Base-by-base conservation (phyloP, 2,113 vertebrate species). In the Thymallus thymallus region DNA sequence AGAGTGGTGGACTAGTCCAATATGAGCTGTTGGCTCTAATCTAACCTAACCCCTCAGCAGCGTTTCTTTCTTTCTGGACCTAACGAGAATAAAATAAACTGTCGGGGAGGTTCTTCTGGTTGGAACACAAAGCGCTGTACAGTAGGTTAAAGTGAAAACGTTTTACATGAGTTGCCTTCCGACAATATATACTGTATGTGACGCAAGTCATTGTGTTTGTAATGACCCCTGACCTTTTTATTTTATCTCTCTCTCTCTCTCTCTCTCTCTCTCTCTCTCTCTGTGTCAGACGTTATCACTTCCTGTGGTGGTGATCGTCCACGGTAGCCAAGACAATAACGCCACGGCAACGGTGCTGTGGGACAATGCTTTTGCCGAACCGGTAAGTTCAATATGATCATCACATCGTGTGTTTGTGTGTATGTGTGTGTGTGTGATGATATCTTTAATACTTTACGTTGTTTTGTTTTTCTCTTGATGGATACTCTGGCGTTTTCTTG, bases 281-380 rank as follows among this genome's bases (percentile, higher is more conserved):
- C 0, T 0, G 76, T 20, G 16, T 12, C 84, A 99, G 97, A 99
- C 97, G 0, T 90, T 98, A 74, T 98, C 98, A 61, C 94, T 98
- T 76, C 98, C 97, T 0, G 97, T 99, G 72, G 97, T 99, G 46
- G 98, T 99, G 81, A 99, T 99, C 0, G 97, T 99, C 60, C 98
- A 99, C 0, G 96, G 97, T 74, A 99, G 97, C 91, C 97, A 99
- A 92, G 98, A 99, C 91, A 97, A 99, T 89, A 99, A 99, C 0
- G 97, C 97, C 76, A 98, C 97, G 0, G 97, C 97, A 71, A 98
- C 97, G 0, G 97, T 99, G 65, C 89, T 99, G 22, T 99, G 97
- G 97, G 97, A 99, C 89, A 99, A 99, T 0, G 96, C 97, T 51
- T 99, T 99, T 45, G 96, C 96, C 0, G 97, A 98, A 88, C 95